Evolutionary conservation across 35 echinoderm and acorn worm species (phyloP), one percentile per base, ranked within the genome.

Genomic region (Lytechinus variegatus): DNA sequence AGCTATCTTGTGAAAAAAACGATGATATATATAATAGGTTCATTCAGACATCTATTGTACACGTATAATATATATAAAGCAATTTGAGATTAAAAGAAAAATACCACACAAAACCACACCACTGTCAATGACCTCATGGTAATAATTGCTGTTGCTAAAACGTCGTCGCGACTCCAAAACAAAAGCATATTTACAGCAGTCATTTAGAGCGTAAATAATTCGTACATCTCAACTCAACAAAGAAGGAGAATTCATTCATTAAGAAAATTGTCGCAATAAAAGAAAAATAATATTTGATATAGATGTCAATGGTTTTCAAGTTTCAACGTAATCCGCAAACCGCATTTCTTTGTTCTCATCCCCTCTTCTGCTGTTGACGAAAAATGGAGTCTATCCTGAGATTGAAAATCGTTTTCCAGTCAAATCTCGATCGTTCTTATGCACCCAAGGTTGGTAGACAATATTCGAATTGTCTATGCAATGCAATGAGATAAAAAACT

Each of bases 341-440:
- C 19, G n/a, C 66, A 79, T 79, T 24, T n/a, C 66, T 79, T 24
- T 79, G 1, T 79, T n/a, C 66, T 5, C 66, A n/a, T 24, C 14
- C 21, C 7, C 56, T 58, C 0, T 79, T 16, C 6, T n/a, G 4
- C 66, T 24, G 16, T 79, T 24, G 6, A 7, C 8, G 2, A 24
- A 24, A 24, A 79, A 24, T 79, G 66, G n/a, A 79, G 33, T 44
- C 13, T 79, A 79, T 79, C 19, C n/a, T 79, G 16, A 24, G 66
- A 79, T 79, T 5, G n/a, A 24, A 16, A 24, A 79, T 79, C 66
- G 66, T 79, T 79, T 79, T 19, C 66, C 66, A 79, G 66, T 79
- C 66, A 79, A n/a, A 79, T 79, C 66, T 79, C 66, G n/a, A 79
- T 79, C 66, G 66, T 79, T 79, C 66, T 79, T 79, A 79, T 79